These are phyloP conservation scores for Geotrupes spiniger DNA, from an alignment of 2,888 invertebrate genomes.

Conservation along the genomic window DNA sequence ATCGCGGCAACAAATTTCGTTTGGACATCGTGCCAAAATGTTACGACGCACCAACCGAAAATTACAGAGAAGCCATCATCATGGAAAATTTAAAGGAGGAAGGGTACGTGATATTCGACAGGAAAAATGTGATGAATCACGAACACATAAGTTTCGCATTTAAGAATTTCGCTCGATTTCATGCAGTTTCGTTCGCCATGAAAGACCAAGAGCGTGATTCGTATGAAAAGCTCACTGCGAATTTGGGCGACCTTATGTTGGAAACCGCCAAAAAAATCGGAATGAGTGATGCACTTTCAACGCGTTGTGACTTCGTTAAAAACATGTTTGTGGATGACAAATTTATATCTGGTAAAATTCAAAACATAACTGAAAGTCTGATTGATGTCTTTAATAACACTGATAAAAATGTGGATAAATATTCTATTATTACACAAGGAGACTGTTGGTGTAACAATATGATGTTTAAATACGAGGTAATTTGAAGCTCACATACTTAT, in stretches of 20 bases:
- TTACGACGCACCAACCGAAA: constrained; percentile 15
- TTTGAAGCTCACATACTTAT: constrained; percentile 4
- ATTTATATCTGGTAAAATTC: neutral
- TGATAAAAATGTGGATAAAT: constrained; percentile 9
- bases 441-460: constrained; percentile 17
- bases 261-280: neutral
- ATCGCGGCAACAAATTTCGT: constrained; percentile 6
- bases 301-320: neutral
- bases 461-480: constrained; percentile 17
- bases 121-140: constrained; percentile 45
- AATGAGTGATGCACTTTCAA: neutral
- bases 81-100: constrained; percentile 43
- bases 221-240: constrained; percentile 43
- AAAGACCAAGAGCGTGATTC: constrained; percentile 55
- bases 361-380: constrained; percentile 2
- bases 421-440: too few relatives aligned
- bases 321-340: neutral
- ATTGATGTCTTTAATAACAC: constrained; percentile 2
- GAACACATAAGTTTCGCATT: constrained; percentile 43
- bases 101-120: constrained; percentile 43
- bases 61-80: constrained; percentile 40
- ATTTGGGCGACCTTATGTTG: constrained; percentile 4
- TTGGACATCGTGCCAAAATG: constrained; percentile 15
- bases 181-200: constrained; percentile 60
- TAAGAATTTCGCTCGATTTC: constrained; percentile 51